Base-by-base conservation (phyloP, 1,140 invertebrate species). In the Centruroides sculpturatus region DNA sequence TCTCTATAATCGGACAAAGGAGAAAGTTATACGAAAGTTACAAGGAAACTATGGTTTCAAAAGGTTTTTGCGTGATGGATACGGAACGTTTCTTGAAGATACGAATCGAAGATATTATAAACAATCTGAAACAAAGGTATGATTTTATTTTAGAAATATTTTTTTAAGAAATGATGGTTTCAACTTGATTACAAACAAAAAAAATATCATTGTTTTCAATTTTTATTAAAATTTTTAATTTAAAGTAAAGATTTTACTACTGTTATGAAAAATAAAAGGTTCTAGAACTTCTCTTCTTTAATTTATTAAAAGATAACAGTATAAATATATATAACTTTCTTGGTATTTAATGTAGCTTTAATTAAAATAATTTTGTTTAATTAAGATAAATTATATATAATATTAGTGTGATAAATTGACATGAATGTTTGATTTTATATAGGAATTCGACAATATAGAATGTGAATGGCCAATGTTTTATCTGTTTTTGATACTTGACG, bases 401-500 rank as follows among this genome's bases (percentile, higher is more conserved):
- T 41, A 6, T 8, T 41, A 41, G 41, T 6, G 41, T 6, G 41
- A 41, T 41, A 6, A 41, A 41, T 41, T 53, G 5, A 6, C 8
- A 6, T 3, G 5, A 36, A 6, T 5, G 0, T 53, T 23, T 23
- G 51, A 5, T 23, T 23, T 53, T 53, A 36, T 75, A 41, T 71
- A 97, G 81, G 85, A 93, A 69, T 99, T 97, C 77, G 92, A 98
- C 72, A 86, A 87, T 34, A 83, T 98, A 51, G 96, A 99, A 77
- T 92, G 89, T 70, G 93, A 99, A 76, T 99, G 96, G 93, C 96
- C 96, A 0, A 72, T 99, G 11, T 98, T 98, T 77, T 95, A 86
- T 70, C 84, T 92, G 35, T 89, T 88, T 71, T 87, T 98, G 84
- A 89, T 98, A 46, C 94, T 98, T 65, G 93, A 98, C 75, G 90